These are phyloP conservation scores for Aelia acuminata DNA, from an alignment of 2,888 invertebrate species.

Conservation along the genomic window DNA sequence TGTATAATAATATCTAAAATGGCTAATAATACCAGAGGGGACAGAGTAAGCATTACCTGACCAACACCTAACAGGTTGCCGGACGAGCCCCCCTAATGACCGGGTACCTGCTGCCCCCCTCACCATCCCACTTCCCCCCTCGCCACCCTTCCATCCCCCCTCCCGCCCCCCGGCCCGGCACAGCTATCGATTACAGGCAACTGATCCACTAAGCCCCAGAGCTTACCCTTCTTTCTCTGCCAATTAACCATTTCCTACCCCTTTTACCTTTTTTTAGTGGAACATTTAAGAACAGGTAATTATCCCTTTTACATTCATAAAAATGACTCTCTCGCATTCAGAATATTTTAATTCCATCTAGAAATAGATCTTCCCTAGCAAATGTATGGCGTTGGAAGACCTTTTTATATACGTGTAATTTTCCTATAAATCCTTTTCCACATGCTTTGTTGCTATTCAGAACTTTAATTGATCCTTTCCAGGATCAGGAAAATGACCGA, in stretches of 20 bases:
- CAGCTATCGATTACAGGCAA: conserved; percentile 32
- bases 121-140: no score
- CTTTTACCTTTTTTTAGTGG: background rate
- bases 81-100: background rate
- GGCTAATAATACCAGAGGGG: background rate
- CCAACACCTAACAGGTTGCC: background rate
- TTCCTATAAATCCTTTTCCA: no score
- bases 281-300: background rate
- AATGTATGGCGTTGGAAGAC: no score
- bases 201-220: conserved; percentile 12
- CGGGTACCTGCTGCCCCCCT: background rate
- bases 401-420: no score
- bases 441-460: no score
- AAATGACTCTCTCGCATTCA: background rate
- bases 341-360: no score
- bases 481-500: no score
- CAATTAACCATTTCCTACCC: conserved; percentile 18
- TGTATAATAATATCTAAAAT: background rate
- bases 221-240: conserved; percentile 7
- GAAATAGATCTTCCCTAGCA: no score
- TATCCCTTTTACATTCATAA: background rate
- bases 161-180: background rate
- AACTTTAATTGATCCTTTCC: no score
- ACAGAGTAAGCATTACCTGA: background rate
- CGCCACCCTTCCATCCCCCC: no score